These are phyloP conservation scores for Casuarius casuarius DNA, from an alignment of 2,113 vertebrate genomes.

Conservation along the genomic window DNA sequence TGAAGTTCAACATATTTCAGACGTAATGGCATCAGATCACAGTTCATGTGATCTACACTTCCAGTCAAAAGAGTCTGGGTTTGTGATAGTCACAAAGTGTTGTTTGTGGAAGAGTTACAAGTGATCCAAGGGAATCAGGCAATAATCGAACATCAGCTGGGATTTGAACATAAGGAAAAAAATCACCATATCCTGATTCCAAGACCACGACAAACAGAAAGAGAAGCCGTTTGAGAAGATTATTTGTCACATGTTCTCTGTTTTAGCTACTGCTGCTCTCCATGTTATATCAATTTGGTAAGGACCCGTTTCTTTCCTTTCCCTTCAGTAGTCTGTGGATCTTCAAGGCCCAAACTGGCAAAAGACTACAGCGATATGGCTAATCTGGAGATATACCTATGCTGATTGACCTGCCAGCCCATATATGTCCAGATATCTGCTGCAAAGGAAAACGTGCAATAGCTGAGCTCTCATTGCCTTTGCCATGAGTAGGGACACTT, in stretches of 20 bases:
- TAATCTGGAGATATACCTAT: background rate
- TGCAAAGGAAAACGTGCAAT: background rate
- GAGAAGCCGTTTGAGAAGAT: background rate
- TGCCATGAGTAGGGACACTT: accelerated
- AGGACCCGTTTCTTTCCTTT: background rate
- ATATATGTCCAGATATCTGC: background rate
- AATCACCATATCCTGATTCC: background rate
- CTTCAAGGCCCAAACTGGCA: background rate
- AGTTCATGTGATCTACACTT: background rate
- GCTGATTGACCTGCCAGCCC: background rate
- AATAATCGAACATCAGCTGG: background rate
- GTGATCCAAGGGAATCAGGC: background rate
- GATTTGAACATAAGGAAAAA: background rate
- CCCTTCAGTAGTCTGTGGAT: background rate
- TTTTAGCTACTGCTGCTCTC: background rate
- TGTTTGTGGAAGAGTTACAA: background rate
- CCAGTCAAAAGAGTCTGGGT: background rate
- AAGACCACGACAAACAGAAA: background rate
- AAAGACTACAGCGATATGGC: background rate
- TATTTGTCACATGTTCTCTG: background rate
- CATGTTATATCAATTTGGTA: background rate
- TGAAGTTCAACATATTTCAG: background rate
- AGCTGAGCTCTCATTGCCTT: background rate
- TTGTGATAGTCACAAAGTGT: background rate
- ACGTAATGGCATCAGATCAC: background rate